Evolutionary conservation across 1,140 invertebrate species (phyloP).

Genomic region (Ectropis grisescens): DNA sequence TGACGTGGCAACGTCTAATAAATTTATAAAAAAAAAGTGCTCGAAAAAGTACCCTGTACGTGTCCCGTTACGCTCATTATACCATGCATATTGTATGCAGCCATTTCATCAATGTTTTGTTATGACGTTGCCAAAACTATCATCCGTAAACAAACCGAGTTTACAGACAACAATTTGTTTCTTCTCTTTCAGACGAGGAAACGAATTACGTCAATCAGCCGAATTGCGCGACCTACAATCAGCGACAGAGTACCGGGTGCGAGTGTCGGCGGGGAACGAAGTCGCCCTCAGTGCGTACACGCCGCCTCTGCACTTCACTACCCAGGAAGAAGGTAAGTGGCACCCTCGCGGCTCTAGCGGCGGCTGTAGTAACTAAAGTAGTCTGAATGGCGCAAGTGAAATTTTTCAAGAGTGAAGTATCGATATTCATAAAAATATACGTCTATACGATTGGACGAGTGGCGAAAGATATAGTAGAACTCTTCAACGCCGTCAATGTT

Average conservation of each 20-base stretch:
- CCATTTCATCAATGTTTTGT: too few relatives aligned
- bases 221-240: conserved; percentile 54
- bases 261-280: conserved; percentile 52
- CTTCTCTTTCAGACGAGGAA: conserved; percentile 32
- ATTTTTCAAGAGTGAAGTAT: neutral
- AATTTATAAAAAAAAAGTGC: too few relatives aligned
- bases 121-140: too few relatives aligned
- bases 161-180: too few relatives aligned
- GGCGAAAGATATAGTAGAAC: neutral
- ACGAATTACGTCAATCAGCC: conserved; percentile 40
- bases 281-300: conserved; percentile 57
- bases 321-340: conserved; percentile 54
- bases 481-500: too few relatives aligned
- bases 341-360: neutral
- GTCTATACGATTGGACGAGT: neutral
- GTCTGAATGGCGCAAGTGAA: neutral
- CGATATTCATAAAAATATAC: neutral
- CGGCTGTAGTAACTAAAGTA: neutral
- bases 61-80: too few relatives aligned
- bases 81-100: too few relatives aligned
- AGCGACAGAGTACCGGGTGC: conserved; percentile 48
- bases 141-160: too few relatives aligned
- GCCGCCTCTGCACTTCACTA: conserved; percentile 53
- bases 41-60: too few relatives aligned
- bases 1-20: too few relatives aligned